Evolutionary conservation across 1,140 invertebrate species (phyloP).

Genomic region (Oreohelix idahoensis): DNA sequence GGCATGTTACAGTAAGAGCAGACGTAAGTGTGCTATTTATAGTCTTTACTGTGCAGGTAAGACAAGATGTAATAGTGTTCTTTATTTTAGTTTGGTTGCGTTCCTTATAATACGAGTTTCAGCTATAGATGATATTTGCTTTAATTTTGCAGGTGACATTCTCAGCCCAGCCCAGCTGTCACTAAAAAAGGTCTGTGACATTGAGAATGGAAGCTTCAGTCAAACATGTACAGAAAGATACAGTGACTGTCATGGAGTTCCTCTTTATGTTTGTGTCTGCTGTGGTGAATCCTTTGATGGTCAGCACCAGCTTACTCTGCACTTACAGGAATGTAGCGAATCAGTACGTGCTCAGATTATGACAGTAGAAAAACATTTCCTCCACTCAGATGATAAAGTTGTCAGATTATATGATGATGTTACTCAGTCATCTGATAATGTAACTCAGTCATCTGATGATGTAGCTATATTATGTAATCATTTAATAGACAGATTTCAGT

Average conservation of each 20-base stretch:
- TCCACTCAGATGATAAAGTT: neutral
- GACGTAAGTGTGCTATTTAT: too few relatives aligned
- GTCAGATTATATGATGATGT: neutral
- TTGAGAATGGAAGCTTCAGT: neutral
- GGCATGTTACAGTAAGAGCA: too few relatives aligned
- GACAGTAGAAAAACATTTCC: neutral
- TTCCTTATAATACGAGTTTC: too few relatives aligned
- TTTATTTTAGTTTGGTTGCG: too few relatives aligned
- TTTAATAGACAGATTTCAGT: too few relatives aligned
- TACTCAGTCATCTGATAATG: too few relatives aligned
- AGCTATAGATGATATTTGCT: too few relatives aligned
- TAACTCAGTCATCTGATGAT: too few relatives aligned
- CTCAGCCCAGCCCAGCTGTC: neutral
- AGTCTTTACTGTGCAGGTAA: too few relatives aligned
- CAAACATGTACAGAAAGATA: neutral
- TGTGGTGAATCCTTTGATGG: conserved; percentile 13
- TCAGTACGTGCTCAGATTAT: neutral
- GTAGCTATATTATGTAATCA: too few relatives aligned
- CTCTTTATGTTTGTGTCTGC: conserved; percentile 2
- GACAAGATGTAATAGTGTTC: too few relatives aligned
- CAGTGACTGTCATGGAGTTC: neutral
- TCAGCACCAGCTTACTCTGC: conserved; percentile 19
- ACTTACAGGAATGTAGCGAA: neutral
- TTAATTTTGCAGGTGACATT: too few relatives aligned
- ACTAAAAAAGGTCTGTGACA: neutral